phyloP scores from a whole-genome alignment of 2,888 invertebrate species.

The Agriotes lineatus region DNA sequence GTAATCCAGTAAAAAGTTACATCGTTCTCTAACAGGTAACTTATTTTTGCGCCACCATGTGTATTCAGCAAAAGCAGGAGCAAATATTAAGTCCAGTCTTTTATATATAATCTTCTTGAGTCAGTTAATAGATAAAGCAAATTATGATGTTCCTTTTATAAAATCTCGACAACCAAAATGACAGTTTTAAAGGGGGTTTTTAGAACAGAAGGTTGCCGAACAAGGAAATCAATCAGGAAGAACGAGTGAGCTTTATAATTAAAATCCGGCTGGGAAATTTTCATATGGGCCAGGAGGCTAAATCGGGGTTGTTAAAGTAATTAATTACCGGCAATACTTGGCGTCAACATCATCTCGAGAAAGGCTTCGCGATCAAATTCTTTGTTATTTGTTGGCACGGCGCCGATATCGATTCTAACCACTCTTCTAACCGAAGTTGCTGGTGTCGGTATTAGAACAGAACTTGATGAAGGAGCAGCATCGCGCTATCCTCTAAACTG shows the following conservation, averaged over 20 bases:
- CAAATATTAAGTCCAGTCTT: too few species aligned
- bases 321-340: conserved; percentile 22
- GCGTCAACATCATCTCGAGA: conserved; percentile 26
- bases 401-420: conserved; percentile 31
- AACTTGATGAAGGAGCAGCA: conserved; percentile 27
- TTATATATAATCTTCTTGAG: too few species aligned
- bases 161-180: too few species aligned
- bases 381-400: conserved; percentile 28
- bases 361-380: conserved; percentile 30
- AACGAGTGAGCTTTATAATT: not conserved
- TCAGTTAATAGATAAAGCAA: too few species aligned
- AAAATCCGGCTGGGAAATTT: conserved; percentile 12
- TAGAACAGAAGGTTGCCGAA: not conserved
- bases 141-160: too few species aligned
- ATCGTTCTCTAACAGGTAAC: too few species aligned
- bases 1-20: too few species aligned
- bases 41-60: too few species aligned
- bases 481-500: conserved; percentile 20
- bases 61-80: too few species aligned
- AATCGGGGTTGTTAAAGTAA: conserved; percentile 14
- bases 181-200: not conserved
- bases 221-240: conserved; percentile 6
- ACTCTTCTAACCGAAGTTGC: conserved; percentile 27
- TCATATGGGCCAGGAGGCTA: conserved; percentile 9
- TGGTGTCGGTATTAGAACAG: conserved; percentile 26